Conservation (phyloP, 2,888 invertebrate species). For the Carterocephalus palaemon region DNA sequence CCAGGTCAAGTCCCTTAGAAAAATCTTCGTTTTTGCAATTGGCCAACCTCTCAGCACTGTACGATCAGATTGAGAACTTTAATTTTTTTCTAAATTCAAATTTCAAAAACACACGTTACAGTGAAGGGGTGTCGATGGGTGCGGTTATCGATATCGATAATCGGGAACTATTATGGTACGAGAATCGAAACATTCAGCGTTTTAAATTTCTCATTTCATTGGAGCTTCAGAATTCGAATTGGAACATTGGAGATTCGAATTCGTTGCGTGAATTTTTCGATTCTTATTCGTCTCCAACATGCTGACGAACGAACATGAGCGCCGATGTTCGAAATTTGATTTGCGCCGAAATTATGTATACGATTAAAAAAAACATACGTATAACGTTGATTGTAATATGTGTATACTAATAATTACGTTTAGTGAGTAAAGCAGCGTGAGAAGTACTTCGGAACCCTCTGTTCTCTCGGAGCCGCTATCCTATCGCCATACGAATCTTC, state of each 20-base stretch:
- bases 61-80: slow-evolving; percentile 47
- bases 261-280: slow-evolving; percentile 24
- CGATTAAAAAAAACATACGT: slow-evolving; percentile 76
- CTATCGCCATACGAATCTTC: slow-evolving; percentile 35
- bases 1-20: slow-evolving; percentile 70
- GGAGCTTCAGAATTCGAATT: not conserved
- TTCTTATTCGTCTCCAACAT: slow-evolving; percentile 37
- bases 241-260: slow-evolving; percentile 12
- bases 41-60: slow-evolving; percentile 78
- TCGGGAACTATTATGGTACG: slow-evolving; percentile 19
- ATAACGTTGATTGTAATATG: slow-evolving; percentile 78
- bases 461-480: slow-evolving; percentile 30
- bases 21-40: slow-evolving; percentile 81
- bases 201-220: not conserved
- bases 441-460: slow-evolving; percentile 28
- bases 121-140: slow-evolving; percentile 75
- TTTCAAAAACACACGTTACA: slow-evolving; percentile 51
- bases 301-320: slow-evolving; percentile 50
- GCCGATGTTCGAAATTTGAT: slow-evolving; percentile 63
- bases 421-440: slow-evolving; percentile 58
- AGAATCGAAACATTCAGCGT: slow-evolving; percentile 20
- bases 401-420: slow-evolving; percentile 73
- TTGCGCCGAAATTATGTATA: slow-evolving; percentile 78
- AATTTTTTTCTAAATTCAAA: slow-evolving; percentile 47
- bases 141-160: slow-evolving; percentile 40